Percentiles rank a stretch among this genome's conserved stretches.
Conservation (phyloP, 2,797 vertebrate species). For the Coregonus suidteri region DNA sequence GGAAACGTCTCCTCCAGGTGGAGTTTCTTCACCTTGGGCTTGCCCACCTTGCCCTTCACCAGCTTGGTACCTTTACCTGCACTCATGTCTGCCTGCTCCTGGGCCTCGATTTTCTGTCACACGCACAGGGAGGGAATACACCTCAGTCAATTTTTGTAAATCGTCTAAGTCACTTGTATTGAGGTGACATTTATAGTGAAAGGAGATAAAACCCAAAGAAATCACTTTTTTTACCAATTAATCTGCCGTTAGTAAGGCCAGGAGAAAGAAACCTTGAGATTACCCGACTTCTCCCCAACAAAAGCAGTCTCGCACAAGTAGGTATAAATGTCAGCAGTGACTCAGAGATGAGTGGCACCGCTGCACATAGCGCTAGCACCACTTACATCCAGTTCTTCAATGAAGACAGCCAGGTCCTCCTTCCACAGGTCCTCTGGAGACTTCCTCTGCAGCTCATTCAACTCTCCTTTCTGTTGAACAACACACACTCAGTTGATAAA, state of each 20-base stretch:
- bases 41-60: constrained; percentile 95
- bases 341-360: neutral
- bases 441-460: constrained; percentile 89
- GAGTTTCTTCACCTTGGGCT: constrained; percentile 93
- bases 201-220: no score
- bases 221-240: no score
- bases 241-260: no score
- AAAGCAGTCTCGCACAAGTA: neutral
- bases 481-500: constrained; percentile 9
- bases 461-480: constrained; percentile 83
- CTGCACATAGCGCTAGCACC: neutral
- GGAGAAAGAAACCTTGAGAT: neutral
- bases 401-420: constrained; percentile 92
- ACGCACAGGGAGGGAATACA: constrained; percentile 31
- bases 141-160: constrained; percentile 1
- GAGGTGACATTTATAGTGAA: no score
- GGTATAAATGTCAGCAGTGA: neutral
- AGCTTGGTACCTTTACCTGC: constrained; percentile 84
- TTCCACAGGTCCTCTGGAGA: constrained; percentile 91
- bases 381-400: constrained; percentile 94
- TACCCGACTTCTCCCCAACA: no score
- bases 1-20: constrained; percentile 94
- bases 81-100: constrained; percentile 86
- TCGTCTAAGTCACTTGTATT: neutral
- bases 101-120: constrained; percentile 86